Percentiles rank a stretch among this genome's conserved stretches.
Evolutionary conservation across 2,797 vertebrate genomes (phyloP).

Genomic region (Anomalospiza imberbis): DNA sequence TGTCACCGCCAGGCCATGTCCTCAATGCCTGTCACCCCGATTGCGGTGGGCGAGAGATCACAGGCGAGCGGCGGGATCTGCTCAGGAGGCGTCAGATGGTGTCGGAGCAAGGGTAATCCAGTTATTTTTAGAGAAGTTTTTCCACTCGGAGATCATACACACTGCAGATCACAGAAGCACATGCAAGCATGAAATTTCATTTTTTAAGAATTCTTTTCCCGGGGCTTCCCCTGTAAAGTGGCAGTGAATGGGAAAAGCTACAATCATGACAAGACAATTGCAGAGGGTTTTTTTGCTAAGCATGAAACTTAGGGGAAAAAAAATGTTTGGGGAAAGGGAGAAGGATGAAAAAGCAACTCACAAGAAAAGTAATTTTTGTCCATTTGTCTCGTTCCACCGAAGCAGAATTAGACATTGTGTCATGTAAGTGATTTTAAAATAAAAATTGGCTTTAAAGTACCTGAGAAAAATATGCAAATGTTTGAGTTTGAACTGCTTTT

Average conservation of each 20-base stretch:
- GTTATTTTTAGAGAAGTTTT: conserved; percentile 83
- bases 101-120: conserved; percentile 80
- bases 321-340: neutral
- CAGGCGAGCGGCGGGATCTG: conserved; percentile 70
- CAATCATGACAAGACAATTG: conserved; percentile 75
- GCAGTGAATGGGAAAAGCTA: conserved; percentile 57
- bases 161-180: conserved; percentile 83
- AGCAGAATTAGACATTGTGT: neutral
- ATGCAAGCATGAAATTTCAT: conserved; percentile 84
- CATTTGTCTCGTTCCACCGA: neutral
- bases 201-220: conserved; percentile 79
- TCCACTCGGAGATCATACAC: conserved; percentile 82
- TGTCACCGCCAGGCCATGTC: conserved; percentile 70
- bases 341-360: neutral
- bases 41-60: conserved; percentile 79
- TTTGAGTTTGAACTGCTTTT: neutral
- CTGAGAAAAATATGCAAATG: neutral
- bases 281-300: conserved; percentile 45
- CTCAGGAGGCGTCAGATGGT: conserved; percentile 76
- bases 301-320: conserved; percentile 32
- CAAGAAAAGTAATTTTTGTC: neutral
- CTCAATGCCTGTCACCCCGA: conserved; percentile 79
- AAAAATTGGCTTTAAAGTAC: neutral
- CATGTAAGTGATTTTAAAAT: neutral
- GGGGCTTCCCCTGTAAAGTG: conserved; percentile 71